Evolutionary conservation across 1,140 invertebrate species (phyloP), one percentile per base, ranked within the genome.

Genomic region (Scylla paramamosain): DNA sequence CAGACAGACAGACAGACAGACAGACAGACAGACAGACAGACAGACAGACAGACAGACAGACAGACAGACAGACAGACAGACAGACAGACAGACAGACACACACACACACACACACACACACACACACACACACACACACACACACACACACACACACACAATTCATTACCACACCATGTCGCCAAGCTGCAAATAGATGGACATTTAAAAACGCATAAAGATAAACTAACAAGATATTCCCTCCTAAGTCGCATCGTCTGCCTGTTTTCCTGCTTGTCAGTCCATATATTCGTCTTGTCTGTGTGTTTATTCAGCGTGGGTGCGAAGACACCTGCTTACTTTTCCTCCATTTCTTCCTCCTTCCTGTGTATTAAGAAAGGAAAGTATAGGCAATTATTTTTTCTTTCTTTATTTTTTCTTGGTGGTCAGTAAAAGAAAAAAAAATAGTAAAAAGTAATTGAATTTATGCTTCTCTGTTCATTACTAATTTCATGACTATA

Each of bases 21-120:
- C 77, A 83, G 1, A 83, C 77, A 83, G 1, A 83, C 77, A 83
- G 1, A 83, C 77, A 77, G 1, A 25, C 77, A 25, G 1, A 25
- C 77, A 25, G 1, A 25, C 77, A 25, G 1, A 25, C 77, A 25
- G 1, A 82, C 77, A 82, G 1, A 82, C 77, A 82, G 1, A 82
- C 77, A 82, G 1, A 82, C 77, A 82, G 1, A 82, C 77, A 82
- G 1, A 82, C 77, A 82, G 2, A 82, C 77, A 82, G 1, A 82
- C 77, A 82, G 1, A 82, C 77, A 25, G 1, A 25, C 77, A 25
- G 1, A 25, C 77, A 25, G 1, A 25, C 77, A 25, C 77, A 25
- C 77, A 25, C 77, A 82, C 77, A 82, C 77, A 82, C 77, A 82
- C 77, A 82, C 77, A 82, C 77, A 82, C 77, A 82, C 77, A 82